These are phyloP conservation scores for Diarsia dahlii DNA, from an alignment of 2,888 invertebrate species.

Conservation along the genomic window DNA sequence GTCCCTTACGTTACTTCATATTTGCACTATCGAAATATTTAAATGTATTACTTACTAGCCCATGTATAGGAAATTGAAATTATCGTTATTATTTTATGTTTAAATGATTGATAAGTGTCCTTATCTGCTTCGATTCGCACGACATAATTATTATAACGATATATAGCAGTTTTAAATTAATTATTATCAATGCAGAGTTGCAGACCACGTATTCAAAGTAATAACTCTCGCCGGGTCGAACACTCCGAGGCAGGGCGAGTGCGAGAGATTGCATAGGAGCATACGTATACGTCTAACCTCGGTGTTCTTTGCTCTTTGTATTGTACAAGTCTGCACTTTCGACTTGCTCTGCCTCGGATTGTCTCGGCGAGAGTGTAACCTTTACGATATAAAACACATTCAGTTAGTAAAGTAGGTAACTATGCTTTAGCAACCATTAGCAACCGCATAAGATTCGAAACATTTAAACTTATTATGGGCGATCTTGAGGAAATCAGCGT, in stretches of 20 bases:
- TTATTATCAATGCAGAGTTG: conserved; percentile 10
- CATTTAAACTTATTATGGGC: background rate
- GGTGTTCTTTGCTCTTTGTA: too few relatives aligned
- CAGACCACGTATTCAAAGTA: background rate
- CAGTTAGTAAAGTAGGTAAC: too few relatives aligned
- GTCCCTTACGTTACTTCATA: background rate
- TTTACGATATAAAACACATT: too few relatives aligned
- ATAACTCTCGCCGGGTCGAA: too few relatives aligned
- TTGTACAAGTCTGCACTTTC: too few relatives aligned
- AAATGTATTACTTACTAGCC: background rate
- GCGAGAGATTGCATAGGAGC: too few relatives aligned
- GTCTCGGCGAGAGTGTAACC: too few relatives aligned
- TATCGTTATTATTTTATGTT: conserved; percentile 21
- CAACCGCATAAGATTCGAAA: background rate
- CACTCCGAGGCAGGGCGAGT: too few relatives aligned
- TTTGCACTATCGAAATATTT: background rate
- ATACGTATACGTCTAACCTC: too few relatives aligned
- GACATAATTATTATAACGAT: conserved; percentile 1
- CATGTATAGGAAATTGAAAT: background rate
- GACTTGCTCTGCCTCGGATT: too few relatives aligned
- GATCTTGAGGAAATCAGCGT: background rate
- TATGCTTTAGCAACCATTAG: background rate
- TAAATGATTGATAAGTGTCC: background rate
- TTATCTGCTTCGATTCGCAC: conserved; percentile 14
- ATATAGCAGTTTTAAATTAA: conserved; percentile 1